Percentiles rank a stretch among this genome's conserved stretches.
These are phyloP conservation scores for Holocentrus rufus DNA, from an alignment of 2,797 vertebrate genomes.

Conservation along the genomic window DNA sequence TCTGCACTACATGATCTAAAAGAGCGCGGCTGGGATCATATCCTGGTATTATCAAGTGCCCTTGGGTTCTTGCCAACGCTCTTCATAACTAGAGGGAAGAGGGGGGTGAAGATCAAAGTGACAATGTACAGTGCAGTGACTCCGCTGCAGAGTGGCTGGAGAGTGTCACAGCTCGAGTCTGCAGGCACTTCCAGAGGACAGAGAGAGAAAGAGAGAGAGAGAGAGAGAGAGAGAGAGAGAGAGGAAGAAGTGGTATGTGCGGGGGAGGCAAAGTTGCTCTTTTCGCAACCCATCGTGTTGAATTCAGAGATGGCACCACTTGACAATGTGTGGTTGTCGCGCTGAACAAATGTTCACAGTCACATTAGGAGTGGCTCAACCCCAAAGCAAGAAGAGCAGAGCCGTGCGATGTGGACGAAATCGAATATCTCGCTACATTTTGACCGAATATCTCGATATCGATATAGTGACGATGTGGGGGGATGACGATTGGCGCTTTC, in stretches of 20 bases:
- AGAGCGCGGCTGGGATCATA: constrained; percentile 69
- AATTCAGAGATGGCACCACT: constrained; percentile 19
- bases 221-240: constrained; percentile 4
- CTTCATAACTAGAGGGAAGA: constrained; percentile 69
- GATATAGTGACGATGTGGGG: too few relatives aligned
- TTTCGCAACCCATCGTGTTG: constrained; percentile 25
- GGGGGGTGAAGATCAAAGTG: constrained; percentile 70
- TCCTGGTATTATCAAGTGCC: constrained; percentile 77
- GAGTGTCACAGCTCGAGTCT: constrained; percentile 56
- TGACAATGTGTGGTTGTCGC: not conserved
- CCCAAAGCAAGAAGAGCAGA: too few relatives aligned
- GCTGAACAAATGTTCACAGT: constrained; percentile 3
- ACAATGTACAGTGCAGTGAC: constrained; percentile 67
- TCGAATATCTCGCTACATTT: too few relatives aligned
- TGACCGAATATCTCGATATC: too few relatives aligned
- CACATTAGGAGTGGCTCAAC: too few relatives aligned
- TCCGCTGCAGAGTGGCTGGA: constrained; percentile 60
- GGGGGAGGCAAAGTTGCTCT: constrained; percentile 3
- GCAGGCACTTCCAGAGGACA: constrained; percentile 39
- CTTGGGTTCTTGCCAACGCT: constrained; percentile 68
- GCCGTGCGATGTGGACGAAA: too few relatives aligned
- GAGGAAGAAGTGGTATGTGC: constrained; percentile 3
- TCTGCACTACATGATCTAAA: constrained; percentile 70
- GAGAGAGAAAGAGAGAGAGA: not conserved
- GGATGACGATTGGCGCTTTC: too few relatives aligned